Evolutionary conservation across 92 coral and sea anemone species (phyloP).

Genomic region (Ricordea florida): DNA sequence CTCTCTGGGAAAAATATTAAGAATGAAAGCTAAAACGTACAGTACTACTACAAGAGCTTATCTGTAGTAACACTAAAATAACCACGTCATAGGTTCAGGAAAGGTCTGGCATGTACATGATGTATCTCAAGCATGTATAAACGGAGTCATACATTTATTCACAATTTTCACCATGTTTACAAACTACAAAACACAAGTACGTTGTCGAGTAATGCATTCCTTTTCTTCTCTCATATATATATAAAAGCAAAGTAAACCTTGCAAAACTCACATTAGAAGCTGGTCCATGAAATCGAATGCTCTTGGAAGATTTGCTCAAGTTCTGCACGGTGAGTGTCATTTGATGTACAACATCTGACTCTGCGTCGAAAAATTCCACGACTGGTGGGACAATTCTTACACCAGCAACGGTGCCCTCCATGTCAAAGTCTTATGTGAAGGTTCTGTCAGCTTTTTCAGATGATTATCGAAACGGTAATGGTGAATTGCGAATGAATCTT

Average conservation of each 20-base stretch:
- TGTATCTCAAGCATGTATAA: no score
- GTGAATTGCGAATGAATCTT: not conserved
- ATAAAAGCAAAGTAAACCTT: no score
- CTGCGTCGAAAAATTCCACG: conserved; percentile 97
- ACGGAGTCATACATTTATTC: not conserved
- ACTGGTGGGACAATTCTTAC: conserved; percentile 96
- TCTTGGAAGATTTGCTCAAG: conserved; percentile 88
- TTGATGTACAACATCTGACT: conserved; percentile 92
- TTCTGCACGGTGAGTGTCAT: conserved; percentile 95
- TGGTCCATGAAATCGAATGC: conserved; percentile 94
- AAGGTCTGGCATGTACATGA: no score
- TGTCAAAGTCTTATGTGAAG: not conserved
- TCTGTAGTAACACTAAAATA: no score
- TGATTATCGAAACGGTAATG: not conserved
- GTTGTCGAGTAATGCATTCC: no score
- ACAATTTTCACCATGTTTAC: not conserved
- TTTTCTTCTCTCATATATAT: no score
- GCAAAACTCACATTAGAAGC: conserved; percentile 90
- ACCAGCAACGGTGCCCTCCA: conserved; percentile 99
- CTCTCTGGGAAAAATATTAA: no score
- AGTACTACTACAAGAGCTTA: no score
- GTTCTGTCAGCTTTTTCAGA: not conserved
- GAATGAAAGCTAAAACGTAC: no score
- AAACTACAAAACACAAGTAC: no score
- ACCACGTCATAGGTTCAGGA: no score